These are phyloP conservation scores for Triplophysa tibetana DNA, from an alignment of 2,113 vertebrate genomes.

Conservation along the genomic window DNA sequence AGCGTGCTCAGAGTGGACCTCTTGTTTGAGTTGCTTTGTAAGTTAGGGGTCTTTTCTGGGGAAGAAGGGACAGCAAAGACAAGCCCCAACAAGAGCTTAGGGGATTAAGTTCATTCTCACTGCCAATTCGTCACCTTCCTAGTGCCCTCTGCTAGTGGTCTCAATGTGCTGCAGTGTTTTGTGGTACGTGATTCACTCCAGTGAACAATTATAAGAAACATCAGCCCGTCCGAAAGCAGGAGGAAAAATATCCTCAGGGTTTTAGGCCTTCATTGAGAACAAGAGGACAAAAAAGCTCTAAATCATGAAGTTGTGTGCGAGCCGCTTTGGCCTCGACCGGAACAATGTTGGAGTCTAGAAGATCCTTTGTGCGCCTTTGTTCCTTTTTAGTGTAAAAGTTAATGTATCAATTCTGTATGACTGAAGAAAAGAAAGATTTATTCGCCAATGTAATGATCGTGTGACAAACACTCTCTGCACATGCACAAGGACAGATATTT, in stretches of 20 bases:
- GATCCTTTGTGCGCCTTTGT: slow-evolving; percentile 32
- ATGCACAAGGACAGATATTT: background rate
- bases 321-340: slow-evolving; percentile 13
- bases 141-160: slow-evolving; percentile 58
- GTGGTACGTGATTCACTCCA: slow-evolving; percentile 59
- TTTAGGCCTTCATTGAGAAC: slow-evolving; percentile 45
- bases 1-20: slow-evolving; percentile 32
- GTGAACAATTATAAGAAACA: slow-evolving; percentile 62
- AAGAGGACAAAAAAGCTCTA: slow-evolving; percentile 49
- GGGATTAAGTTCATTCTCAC: slow-evolving; percentile 75
- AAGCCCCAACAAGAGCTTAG: slow-evolving; percentile 71
- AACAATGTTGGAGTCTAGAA: slow-evolving; percentile 39
- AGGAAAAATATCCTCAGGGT: slow-evolving; percentile 61
- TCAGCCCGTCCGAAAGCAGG: slow-evolving; percentile 51
- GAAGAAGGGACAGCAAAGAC: slow-evolving; percentile 58
- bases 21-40: slow-evolving; percentile 54
- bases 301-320: slow-evolving; percentile 51
- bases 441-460: no score
- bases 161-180: slow-evolving; percentile 62
- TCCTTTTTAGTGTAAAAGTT: background rate
- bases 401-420: slow-evolving; percentile 26
- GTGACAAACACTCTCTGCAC: no score
- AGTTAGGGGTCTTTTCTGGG: slow-evolving; percentile 44
- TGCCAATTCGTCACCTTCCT: slow-evolving; percentile 64
- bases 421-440: no score